Evolutionary conservation across 2,888 invertebrate species (phyloP), one percentile per base, ranked within the genome.

Genomic region (Temnothorax unifasciatus): DNA sequence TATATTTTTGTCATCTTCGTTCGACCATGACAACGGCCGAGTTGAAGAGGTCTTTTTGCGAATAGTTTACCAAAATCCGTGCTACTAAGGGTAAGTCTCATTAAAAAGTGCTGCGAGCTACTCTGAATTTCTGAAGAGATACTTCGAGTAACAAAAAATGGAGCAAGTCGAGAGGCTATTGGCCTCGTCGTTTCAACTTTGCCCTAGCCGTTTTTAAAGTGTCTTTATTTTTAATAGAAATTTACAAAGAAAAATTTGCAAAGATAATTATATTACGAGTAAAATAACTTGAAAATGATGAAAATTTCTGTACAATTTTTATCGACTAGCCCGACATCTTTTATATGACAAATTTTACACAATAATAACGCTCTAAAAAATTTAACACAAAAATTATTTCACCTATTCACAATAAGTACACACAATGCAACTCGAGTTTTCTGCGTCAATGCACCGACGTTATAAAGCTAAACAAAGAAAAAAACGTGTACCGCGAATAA

Each of bases 51-150:
- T 15, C 2, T 47, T 59, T 54, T 47, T 57, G 44, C 57, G 34
- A 34, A 44, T 79, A 44, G n/a, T 71, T 79, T 69, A 57, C 15
- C 21, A 79, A 71, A 79, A 79, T 59, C 47, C 34, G 13, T 38
- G 34, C 18, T 21, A 57, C 25, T 44, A 11, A 69, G 13, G 13
- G 41, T 41, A 66, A 41, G 71, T 44, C 71, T 79, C 71, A 34
- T 79, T 79, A 79, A 79, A 59, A 71, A 79, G 71, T 59, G 29
- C 59, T 71, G 71, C 79, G 59, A 59, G 79, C 59, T 79, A 47
- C 18, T 71, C 13, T 57, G 59, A 71, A 71, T 79, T 71, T 79
- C 71, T 79, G 25, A 79, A 38, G 71, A 59, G 57, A 29, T 79
- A 47, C 79, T 47, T 71, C 21, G 34, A 47, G 47, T 59, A 71